Percentiles rank a stretch among this genome's conserved stretches.
These are phyloP conservation scores for Pagrus major DNA, from an alignment of 2,113 vertebrate genomes.

Conservation along the genomic window DNA sequence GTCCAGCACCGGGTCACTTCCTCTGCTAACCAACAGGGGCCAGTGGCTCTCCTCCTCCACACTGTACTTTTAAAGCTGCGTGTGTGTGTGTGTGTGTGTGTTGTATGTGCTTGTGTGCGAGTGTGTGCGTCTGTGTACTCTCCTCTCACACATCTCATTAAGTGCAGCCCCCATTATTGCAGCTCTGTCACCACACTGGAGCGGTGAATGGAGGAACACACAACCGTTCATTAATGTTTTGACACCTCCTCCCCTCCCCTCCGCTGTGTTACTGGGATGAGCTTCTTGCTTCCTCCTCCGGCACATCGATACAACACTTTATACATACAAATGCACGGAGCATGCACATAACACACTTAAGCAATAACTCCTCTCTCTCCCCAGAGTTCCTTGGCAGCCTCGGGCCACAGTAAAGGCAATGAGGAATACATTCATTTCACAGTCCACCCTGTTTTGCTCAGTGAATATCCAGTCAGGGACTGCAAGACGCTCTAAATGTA, in stretches of 20 bases:
- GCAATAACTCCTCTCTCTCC: constrained; percentile 54
- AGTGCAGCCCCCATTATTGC: constrained; percentile 30
- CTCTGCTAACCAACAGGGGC: constrained; percentile 35
- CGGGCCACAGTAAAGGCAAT: constrained; percentile 52
- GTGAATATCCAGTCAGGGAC: constrained; percentile 40
- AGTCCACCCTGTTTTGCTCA: constrained; percentile 48
- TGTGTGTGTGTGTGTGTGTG: background rate
- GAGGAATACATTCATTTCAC: constrained; percentile 61
- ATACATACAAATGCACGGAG: constrained; percentile 45
- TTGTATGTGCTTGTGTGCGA: background rate
- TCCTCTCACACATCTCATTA: constrained; percentile 43
- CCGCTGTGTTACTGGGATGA: constrained; percentile 33
- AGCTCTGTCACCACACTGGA: constrained; percentile 40
- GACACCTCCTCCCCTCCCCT: constrained; percentile 46
- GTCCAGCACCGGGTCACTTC: constrained; percentile 16
- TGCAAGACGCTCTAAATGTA: constrained; percentile 29
- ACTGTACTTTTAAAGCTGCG: background rate
- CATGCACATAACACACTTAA: constrained; percentile 51
- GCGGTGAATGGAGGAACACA: constrained; percentile 30
- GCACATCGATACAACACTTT: constrained; percentile 47
- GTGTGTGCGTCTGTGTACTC: constrained; percentile 6
- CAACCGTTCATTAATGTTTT: constrained; percentile 59
- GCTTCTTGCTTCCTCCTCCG: constrained; percentile 56
- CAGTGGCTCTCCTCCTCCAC: constrained; percentile 20
- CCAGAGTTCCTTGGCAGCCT: constrained; percentile 45